Percentiles rank a stretch among this genome's conserved stretches.
Conservation (phyloP, 1,140 invertebrate genomes). For the Bicyclus anynana region DNA sequence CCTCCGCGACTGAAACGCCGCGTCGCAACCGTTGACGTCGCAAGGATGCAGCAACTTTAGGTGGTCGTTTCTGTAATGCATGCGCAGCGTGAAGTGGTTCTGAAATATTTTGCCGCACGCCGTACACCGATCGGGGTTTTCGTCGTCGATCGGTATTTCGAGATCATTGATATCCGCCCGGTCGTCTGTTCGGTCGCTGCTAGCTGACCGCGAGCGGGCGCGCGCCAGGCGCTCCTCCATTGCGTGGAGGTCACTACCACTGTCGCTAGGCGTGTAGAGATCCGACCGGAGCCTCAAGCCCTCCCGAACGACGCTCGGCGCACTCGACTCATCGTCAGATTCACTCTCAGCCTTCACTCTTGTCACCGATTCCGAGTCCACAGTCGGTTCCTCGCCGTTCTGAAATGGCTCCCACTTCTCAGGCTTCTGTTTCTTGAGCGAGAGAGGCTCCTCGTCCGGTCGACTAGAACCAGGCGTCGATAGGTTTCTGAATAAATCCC, state of each 20-base stretch:
- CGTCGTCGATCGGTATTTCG: slow-evolving; percentile 87
- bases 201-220: slow-evolving; percentile 76
- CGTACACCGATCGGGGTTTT: slow-evolving; percentile 89
- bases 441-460: slow-evolving; percentile 75
- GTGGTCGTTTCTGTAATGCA: slow-evolving; percentile 95
- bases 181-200: slow-evolving; percentile 76
- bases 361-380: slow-evolving; percentile 56
- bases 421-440: slow-evolving; percentile 78
- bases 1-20: slow-evolving; percentile 94
- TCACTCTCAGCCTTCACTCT: slow-evolving; percentile 69
- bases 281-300: slow-evolving; percentile 70
- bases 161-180: slow-evolving; percentile 81
- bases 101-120: slow-evolving; percentile 96
- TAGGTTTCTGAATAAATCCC: slow-evolving; percentile 74
- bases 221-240: slow-evolving; percentile 65
- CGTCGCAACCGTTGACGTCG: slow-evolving; percentile 94
- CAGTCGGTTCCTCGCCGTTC: slow-evolving; percentile 56
- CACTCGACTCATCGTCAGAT: slow-evolving; percentile 68
- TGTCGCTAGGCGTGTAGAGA: slow-evolving; percentile 71
- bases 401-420: slow-evolving; percentile 70
- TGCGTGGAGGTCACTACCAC: slow-evolving; percentile 68
- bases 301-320: slow-evolving; percentile 65
- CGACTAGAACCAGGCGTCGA: slow-evolving; percentile 56
- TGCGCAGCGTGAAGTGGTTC: slow-evolving; percentile 94
- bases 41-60: slow-evolving; percentile 95